Conservation (phyloP, 2,888 invertebrate genomes). For the Nephrotoma guestfalica region DNA sequence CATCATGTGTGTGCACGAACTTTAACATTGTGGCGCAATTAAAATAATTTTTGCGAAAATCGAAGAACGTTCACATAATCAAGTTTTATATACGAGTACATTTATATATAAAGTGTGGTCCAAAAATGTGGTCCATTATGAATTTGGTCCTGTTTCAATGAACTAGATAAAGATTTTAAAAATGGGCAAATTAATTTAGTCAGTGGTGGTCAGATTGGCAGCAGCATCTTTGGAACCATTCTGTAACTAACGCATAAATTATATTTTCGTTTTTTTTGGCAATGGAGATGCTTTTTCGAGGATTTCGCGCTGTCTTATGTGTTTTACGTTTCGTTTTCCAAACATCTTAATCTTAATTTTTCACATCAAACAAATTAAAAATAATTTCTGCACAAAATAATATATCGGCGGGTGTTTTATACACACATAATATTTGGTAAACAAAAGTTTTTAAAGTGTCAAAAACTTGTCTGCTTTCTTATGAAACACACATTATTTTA, state of each 20-base stretch:
- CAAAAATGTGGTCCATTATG: no score
- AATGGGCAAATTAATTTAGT: no score
- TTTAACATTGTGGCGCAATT: background rate
- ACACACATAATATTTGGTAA: background rate
- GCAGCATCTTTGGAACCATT: no score
- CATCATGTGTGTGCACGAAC: background rate
- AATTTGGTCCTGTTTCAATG: no score
- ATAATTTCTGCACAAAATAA: background rate
- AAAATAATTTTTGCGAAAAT: background rate
- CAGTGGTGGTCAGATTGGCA: no score
- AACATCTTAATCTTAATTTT: background rate
- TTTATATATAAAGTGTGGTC: no score
- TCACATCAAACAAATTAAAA: background rate
- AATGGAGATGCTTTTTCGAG: background rate
- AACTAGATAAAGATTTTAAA: no score
- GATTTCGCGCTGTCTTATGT: background rate
- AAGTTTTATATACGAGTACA: background rate
- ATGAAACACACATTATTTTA: background rate
- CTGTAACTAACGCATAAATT: background rate
- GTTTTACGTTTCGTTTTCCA: background rate
- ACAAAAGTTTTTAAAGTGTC: background rate
- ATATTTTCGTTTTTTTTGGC: background rate
- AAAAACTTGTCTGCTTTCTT: background rate
- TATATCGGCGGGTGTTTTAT: background rate
- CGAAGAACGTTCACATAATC: background rate